A percentile compares a stretch with the other conserved stretches of the same genome.
phyloP scores from a whole-genome alignment of 2,888 invertebrate genomes.

The Tanytarsus gracilentus region DNA sequence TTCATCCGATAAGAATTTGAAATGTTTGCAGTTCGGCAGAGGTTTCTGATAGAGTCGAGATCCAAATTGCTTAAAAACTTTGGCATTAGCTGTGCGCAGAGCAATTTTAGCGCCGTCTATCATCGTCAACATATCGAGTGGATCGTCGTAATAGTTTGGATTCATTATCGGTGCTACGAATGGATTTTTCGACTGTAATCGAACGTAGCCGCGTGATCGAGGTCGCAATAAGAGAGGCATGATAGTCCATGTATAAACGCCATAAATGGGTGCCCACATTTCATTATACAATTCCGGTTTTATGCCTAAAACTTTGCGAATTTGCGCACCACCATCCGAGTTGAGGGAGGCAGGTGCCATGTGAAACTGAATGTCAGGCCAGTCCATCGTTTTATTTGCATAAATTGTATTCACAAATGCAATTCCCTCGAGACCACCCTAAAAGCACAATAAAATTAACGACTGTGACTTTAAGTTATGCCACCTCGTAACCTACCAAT shows the following conservation, averaged over 20 bases:
- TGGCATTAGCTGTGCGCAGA: slow-evolving; percentile 59
- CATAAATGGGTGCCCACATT: slow-evolving; percentile 62
- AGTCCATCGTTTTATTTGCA: slow-evolving; percentile 65
- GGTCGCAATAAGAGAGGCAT: slow-evolving; percentile 77
- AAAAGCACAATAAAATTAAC: slow-evolving; percentile 41
- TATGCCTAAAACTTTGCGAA: slow-evolving; percentile 66
- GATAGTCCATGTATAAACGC: slow-evolving; percentile 70
- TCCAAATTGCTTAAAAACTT: slow-evolving; percentile 71
- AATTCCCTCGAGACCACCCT: slow-evolving; percentile 76
- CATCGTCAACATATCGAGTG: slow-evolving; percentile 65
- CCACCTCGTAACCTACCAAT: not conserved
- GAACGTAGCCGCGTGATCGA: slow-evolving; percentile 66
- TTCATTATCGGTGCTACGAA: slow-evolving; percentile 80
- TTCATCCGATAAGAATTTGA: slow-evolving; percentile 64
- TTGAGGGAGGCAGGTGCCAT: slow-evolving; percentile 85
- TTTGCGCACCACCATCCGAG: slow-evolving; percentile 66
- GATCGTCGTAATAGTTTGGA: slow-evolving; percentile 84
- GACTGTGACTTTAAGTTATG: not conserved
- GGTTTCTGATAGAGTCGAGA: slow-evolving; percentile 65
- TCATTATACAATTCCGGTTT: slow-evolving; percentile 62
- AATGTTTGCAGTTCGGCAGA: slow-evolving; percentile 67
- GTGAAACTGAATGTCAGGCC: slow-evolving; percentile 87
- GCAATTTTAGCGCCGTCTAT: slow-evolving; percentile 78
- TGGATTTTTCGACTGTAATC: slow-evolving; percentile 70
- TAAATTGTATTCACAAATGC: slow-evolving; percentile 80